These are phyloP conservation scores for Sturmia bella DNA, from an alignment of 2,888 invertebrate genomes.

Conservation along the genomic window DNA sequence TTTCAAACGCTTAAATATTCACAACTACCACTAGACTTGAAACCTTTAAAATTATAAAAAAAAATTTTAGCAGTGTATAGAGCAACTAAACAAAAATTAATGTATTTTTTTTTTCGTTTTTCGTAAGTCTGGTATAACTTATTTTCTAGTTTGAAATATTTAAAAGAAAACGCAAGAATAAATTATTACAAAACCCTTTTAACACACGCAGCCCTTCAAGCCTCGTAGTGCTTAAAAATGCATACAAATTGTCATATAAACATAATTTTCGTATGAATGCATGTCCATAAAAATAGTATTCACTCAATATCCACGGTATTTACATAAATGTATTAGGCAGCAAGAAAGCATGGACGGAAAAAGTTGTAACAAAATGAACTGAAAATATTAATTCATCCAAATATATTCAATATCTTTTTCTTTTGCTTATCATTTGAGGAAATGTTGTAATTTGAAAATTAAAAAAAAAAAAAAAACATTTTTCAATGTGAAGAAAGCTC, in stretches of 20 bases:
- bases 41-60: background rate
- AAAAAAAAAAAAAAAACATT: no score
- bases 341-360: background rate
- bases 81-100: background rate
- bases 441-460: no score
- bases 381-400: no score
- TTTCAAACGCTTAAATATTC: slow-evolving; percentile 6
- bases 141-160: no score
- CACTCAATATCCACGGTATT: no score
- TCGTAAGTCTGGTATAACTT: background rate
- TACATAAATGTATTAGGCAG: no score
- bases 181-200: slow-evolving; percentile 21
- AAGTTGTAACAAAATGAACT: background rate
- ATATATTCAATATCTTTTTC: no score
- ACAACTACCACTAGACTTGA: background rate
- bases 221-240: slow-evolving; percentile 10
- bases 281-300: background rate
- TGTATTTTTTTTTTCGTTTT: slow-evolving; percentile 8
- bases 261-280: slow-evolving; percentile 1
- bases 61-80: background rate
- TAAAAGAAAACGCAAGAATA: background rate
- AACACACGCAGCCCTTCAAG: background rate
- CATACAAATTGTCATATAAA: slow-evolving; percentile 41
- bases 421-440: no score
- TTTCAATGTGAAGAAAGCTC: no score